Percentiles rank a stretch among this genome's conserved stretches.
Conservation (phyloP, 1,140 invertebrate genomes). For the Thalassaphorura encarpata region DNA sequence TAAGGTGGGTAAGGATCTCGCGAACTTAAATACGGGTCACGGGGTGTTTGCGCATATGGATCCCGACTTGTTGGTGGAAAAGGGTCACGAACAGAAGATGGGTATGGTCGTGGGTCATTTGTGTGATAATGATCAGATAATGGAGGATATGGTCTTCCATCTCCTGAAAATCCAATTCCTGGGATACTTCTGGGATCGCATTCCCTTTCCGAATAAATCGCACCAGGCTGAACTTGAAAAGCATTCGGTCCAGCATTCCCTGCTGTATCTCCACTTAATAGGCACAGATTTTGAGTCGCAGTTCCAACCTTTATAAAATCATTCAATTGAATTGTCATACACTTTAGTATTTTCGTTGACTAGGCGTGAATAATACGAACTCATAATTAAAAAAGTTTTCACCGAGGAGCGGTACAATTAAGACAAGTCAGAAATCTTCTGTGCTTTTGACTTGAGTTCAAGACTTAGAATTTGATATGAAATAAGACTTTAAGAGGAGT, state of each 20-base stretch:
- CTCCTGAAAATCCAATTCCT: constrained; percentile 10
- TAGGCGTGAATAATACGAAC: neutral
- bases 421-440: no score
- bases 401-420: neutral
- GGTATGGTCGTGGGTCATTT: constrained; percentile 19
- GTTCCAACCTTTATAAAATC: neutral
- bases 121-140: constrained; percentile 14
- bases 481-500: neutral
- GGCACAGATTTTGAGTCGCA: constrained; percentile 34
- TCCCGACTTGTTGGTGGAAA: constrained; percentile 19
- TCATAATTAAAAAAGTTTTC: neutral
- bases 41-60: constrained; percentile 16
- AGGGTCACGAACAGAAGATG: constrained; percentile 18
- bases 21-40: constrained; percentile 14
- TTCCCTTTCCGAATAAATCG: constrained; percentile 39
- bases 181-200: constrained; percentile 32
- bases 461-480: no score
- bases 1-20: constrained; percentile 6
- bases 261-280: constrained; percentile 39
- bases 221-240: constrained; percentile 37
- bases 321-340: neutral
- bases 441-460: no score
- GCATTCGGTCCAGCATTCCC: constrained; percentile 37
- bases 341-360: no score
- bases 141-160: constrained; percentile 23